Percentiles rank a stretch among this genome's conserved stretches.
These are phyloP conservation scores for Hycleus cichorii DNA, from an alignment of 1,140 invertebrate species.

Conservation along the genomic window DNA sequence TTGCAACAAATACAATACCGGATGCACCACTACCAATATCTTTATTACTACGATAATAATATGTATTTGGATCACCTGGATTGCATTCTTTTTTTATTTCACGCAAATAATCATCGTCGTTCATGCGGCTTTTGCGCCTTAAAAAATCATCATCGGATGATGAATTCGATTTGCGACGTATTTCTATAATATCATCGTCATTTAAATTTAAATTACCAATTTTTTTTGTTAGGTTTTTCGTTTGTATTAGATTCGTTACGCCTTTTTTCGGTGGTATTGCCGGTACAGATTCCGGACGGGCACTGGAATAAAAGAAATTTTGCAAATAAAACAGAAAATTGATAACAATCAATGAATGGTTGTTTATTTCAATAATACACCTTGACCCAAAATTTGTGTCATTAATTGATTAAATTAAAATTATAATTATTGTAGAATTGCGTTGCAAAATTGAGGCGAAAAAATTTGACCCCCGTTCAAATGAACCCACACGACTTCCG, in stretches of 20 bases:
- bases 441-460: no score
- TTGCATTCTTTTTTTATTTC: slow-evolving; percentile 76
- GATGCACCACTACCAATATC: slow-evolving; percentile 87
- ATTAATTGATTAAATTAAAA: no score
- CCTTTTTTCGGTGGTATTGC: slow-evolving; percentile 19
- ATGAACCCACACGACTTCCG: no score
- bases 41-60: slow-evolving; percentile 70
- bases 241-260: slow-evolving; percentile 19
- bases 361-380: no score
- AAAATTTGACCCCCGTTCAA: no score
- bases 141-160: slow-evolving; percentile 23
- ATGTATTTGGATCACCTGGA: slow-evolving; percentile 63
- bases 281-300: slow-evolving; percentile 18
- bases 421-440: no score
- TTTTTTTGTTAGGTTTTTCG: slow-evolving; percentile 31
- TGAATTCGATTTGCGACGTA: slow-evolving; percentile 43
- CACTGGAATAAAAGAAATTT: neutral
- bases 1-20: slow-evolving; percentile 87
- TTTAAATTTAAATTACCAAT: slow-evolving; percentile 28
- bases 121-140: slow-evolving; percentile 39
- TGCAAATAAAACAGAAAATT: neutral
- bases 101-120: slow-evolving; percentile 77
- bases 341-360: neutral
- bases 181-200: slow-evolving; percentile 32
- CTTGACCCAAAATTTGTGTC: no score